phyloP scores from a whole-genome alignment of 2,797 vertebrate genomes.

The Malurus leucopterus region DNA sequence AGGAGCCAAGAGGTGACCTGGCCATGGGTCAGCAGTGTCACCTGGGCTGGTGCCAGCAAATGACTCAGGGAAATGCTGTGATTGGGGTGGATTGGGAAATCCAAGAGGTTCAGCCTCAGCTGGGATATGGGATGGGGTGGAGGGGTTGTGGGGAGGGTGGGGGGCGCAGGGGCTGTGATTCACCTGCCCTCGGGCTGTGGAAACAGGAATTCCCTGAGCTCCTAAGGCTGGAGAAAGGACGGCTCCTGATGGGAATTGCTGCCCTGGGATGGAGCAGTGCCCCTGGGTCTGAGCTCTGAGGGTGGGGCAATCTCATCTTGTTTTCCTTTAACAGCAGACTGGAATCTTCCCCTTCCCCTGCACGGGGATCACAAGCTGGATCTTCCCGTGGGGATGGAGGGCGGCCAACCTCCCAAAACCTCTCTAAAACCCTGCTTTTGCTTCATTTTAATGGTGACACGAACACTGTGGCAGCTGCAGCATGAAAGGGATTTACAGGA shows the following conservation, averaged over 20 bases:
- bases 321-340: background rate
- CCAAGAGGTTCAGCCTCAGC: background rate
- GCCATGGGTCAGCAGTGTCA: background rate
- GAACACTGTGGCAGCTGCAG: background rate
- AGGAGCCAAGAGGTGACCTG: background rate
- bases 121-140: background rate
- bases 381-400: background rate
- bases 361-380: background rate
- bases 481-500: background rate
- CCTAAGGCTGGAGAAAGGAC: background rate
- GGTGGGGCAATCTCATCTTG: background rate
- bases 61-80: fast-evolving
- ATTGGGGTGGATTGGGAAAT: background rate
- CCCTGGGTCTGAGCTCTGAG: background rate
- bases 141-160: background rate
- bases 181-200: fast-evolving
- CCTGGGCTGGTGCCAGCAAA: background rate
- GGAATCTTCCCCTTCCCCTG: background rate
- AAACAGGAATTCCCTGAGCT: background rate
- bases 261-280: background rate
- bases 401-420: fast-evolving
- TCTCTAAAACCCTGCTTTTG: background rate
- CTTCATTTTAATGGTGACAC: background rate
- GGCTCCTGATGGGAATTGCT: background rate
- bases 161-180: background rate